Conservation (phyloP, 1,140 invertebrate genomes). For the Drosophila hydei region DNA sequence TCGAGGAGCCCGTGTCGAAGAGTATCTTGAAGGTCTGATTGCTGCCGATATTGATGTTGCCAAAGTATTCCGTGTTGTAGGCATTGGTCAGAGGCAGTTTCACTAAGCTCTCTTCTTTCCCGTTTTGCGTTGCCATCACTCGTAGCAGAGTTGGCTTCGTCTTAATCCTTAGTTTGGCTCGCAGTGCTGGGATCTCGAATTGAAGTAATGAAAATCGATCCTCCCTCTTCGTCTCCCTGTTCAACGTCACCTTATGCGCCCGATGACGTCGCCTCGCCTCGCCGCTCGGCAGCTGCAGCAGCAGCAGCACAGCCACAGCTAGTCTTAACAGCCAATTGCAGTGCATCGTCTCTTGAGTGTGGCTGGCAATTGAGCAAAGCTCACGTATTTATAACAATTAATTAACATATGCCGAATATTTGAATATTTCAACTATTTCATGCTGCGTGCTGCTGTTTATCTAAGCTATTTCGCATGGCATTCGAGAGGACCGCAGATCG, state of each 20-base stretch:
- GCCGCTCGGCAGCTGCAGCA: slow-evolving; percentile 1
- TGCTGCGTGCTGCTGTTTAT: slow-evolving; percentile 21
- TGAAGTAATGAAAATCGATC: slow-evolving; percentile 24
- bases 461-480: background rate
- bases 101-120: background rate
- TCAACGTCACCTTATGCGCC: background rate
- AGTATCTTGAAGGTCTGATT: slow-evolving; percentile 96
- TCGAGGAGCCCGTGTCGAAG: slow-evolving; percentile 99
- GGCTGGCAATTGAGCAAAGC: background rate
- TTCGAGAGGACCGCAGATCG: slow-evolving; percentile 1
- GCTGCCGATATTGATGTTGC: slow-evolving; percentile 94
- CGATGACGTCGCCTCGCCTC: slow-evolving; percentile 25
- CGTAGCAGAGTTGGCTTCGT: background rate
- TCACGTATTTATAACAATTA: slow-evolving; percentile 22
- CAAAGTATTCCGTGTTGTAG: slow-evolving; percentile 97
- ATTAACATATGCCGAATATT: background rate
- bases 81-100: slow-evolving; percentile 26
- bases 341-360: slow-evolving; percentile 15
- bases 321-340: slow-evolving; percentile 18
- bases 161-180: background rate
- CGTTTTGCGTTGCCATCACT: background rate
- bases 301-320: slow-evolving; percentile 21
- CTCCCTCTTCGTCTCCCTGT: background rate
- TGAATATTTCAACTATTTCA: background rate
- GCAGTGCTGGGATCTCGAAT: slow-evolving; percentile 9